phyloP scores from a whole-genome alignment of 2,113 vertebrate genomes.

The Glaucidium brasilianum region DNA sequence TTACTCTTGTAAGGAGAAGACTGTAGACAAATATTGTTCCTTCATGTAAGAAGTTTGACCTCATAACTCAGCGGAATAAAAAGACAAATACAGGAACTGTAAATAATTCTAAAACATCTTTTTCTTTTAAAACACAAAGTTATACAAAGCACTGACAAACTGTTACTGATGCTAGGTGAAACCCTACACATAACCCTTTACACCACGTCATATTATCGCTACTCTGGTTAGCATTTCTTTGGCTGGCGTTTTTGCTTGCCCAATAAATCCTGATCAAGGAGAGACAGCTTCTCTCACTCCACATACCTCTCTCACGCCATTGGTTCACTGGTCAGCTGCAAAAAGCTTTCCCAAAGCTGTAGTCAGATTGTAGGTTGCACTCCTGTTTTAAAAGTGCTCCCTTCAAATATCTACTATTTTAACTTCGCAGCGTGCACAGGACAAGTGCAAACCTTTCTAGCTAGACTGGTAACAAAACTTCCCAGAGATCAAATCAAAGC shows the following conservation, averaged over 20 bases:
- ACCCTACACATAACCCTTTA: neutral
- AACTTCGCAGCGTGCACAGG: neutral
- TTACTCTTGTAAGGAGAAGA: neutral
- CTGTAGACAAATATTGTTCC: neutral
- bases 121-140: neutral
- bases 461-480: neutral
- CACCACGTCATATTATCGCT: neutral
- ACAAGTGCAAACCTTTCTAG: neutral
- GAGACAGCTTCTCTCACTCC: neutral
- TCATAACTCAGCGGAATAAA: neutral
- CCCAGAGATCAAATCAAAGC: neutral
- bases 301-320: neutral
- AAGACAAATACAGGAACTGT: neutral
- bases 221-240: neutral
- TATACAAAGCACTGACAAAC: neutral
- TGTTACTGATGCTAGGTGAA: neutral
- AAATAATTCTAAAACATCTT: neutral
- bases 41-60: neutral
- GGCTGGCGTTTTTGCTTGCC: neutral
- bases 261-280: neutral
- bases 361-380: neutral
- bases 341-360: neutral
- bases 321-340: neutral
- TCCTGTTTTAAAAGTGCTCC: neutral
- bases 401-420: neutral